A percentile compares a stretch with the other conserved stretches of the same genome.
phyloP scores from a whole-genome alignment of 2,888 invertebrate genomes.

The Cerastis rubricosa region DNA sequence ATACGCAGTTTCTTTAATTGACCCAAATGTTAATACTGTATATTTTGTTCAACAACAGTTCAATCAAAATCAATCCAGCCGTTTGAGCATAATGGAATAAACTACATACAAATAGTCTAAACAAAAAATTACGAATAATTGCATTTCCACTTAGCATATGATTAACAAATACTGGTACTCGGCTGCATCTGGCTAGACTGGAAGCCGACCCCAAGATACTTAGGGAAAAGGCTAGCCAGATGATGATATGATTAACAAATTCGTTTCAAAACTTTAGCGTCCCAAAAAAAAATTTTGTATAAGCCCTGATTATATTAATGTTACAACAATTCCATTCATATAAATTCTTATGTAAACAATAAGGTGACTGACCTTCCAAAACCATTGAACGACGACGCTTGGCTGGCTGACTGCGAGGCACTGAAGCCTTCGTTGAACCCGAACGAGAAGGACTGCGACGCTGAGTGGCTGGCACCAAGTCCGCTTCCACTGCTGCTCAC shows the following conservation, averaged over 20 bases:
- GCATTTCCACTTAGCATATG: not conserved
- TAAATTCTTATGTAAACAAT: conserved; percentile 35
- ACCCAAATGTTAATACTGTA: not conserved
- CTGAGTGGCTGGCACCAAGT: conserved; percentile 85
- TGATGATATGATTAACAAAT: not conserved
- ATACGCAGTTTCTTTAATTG: not conserved
- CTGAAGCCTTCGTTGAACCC: conserved; percentile 89
- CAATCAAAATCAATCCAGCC: not conserved
- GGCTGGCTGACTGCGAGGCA: conserved; percentile 88
- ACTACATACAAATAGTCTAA: not conserved
- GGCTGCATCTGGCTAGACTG: too few species aligned
- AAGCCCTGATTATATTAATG: not conserved
- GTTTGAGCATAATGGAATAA: not conserved
- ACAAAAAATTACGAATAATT: not conserved
- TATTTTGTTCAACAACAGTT: not conserved
- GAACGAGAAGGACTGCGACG: conserved; percentile 87
- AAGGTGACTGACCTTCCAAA: conserved; percentile 85
- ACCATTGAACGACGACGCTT: conserved; percentile 87
- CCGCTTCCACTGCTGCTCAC: conserved; percentile 86
- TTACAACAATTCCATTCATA: not conserved
- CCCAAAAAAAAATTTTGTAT: not conserved
- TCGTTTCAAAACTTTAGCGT: not conserved
- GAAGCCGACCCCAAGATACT: too few species aligned
- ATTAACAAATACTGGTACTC: too few species aligned
- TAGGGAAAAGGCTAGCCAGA: too few species aligned